phyloP scores from a whole-genome alignment of 1,140 invertebrate genomes.

The Leptinotarsa defecta region DNA sequence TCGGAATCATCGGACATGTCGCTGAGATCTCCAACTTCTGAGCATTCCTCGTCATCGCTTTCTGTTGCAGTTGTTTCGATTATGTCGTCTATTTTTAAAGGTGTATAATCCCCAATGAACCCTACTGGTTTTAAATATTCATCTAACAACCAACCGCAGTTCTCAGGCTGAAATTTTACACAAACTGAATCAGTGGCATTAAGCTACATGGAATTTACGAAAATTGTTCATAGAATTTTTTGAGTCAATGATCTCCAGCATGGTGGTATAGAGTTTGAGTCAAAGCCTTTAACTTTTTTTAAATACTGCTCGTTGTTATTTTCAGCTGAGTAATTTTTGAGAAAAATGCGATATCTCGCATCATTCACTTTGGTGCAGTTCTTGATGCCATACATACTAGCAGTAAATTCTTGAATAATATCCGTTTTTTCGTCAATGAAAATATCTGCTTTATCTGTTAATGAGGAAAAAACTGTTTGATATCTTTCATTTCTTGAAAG shows the following conservation, averaged over 20 bases:
- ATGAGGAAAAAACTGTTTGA: conserved; percentile 48
- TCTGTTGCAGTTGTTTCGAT: conserved; percentile 35
- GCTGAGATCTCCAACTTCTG: conserved; percentile 22
- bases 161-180: neutral
- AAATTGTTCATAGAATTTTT: neutral
- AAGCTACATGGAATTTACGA: neutral
- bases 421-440: conserved; percentile 29
- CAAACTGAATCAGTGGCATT: neutral
- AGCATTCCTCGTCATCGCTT: conserved; percentile 21
- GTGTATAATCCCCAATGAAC: neutral
- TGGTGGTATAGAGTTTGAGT: neutral
- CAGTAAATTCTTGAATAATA: conserved; percentile 27
- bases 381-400: conserved; percentile 26
- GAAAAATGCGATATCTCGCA: neutral
- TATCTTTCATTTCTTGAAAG: conserved; percentile 49
- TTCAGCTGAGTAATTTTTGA: conserved; percentile 34
- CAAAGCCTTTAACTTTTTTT: conserved; percentile 36
- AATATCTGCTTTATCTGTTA: conserved; percentile 24
- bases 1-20: conserved; percentile 27
- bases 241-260: neutral
- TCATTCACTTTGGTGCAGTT: conserved; percentile 45
- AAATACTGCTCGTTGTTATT: conserved; percentile 27
- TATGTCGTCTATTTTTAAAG: neutral
- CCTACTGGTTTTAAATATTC: neutral
- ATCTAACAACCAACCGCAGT: neutral